These are phyloP conservation scores for Andrena dorsata DNA, from an alignment of 2,888 invertebrate genomes.

Conservation along the genomic window DNA sequence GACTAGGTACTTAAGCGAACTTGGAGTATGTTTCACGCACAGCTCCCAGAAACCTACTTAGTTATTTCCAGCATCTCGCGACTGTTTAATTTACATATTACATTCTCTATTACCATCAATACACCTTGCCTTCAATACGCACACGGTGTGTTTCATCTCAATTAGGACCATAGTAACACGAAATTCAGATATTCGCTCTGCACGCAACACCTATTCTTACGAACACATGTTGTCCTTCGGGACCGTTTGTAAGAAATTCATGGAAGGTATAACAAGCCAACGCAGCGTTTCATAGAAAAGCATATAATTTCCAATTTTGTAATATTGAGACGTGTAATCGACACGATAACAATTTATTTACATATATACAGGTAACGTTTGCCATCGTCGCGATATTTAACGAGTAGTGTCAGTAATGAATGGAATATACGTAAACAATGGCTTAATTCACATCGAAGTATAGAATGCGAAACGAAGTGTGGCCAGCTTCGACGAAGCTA, in stretches of 20 bases:
- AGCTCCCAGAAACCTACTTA: constrained; percentile 23
- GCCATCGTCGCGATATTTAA: constrained; percentile 6
- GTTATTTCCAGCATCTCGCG: constrained; percentile 35
- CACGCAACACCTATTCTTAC: constrained; percentile 2
- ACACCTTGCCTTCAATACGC: constrained; percentile 33
- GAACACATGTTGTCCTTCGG: background rate
- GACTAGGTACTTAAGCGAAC: background rate
- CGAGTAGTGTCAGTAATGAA: constrained; percentile 1
- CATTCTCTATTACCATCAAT: constrained; percentile 46
- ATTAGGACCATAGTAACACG: constrained; percentile 35
- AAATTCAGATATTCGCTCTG: constrained; percentile 34
- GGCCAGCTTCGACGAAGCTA: background rate
- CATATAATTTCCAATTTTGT: background rate
- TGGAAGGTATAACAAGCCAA: background rate
- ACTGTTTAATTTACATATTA: constrained; percentile 48
- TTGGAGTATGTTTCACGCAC: constrained; percentile 10
- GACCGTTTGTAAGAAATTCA: background rate
- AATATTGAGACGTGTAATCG: background rate
- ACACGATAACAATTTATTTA: constrained; percentile 49
- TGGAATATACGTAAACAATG: constrained; percentile 7
- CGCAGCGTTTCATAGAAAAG: background rate
- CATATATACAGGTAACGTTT: constrained; percentile 34
- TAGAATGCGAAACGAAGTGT: background rate
- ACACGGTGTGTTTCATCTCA: constrained; percentile 16
- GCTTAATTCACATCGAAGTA: background rate